phyloP scores from a whole-genome alignment of 2,888 invertebrate genomes.

The Aphodius granarius region DNA sequence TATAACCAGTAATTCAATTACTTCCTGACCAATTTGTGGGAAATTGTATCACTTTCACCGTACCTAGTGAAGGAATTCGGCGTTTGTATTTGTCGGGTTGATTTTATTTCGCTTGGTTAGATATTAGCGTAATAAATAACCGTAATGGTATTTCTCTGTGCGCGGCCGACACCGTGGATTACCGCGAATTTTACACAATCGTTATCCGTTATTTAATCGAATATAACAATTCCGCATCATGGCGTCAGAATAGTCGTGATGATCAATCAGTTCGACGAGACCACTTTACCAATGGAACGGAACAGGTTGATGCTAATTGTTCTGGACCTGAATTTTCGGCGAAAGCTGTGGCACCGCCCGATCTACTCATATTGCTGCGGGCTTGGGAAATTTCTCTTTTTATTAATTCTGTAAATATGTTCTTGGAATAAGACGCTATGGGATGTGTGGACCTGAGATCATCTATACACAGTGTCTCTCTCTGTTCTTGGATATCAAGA shows the following conservation, averaged over 20 bases:
- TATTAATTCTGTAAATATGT: not conserved
- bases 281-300: not conserved
- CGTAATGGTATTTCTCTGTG: not conserved
- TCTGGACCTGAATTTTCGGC: not conserved
- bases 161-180: not conserved
- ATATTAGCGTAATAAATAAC: not conserved
- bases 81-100: not conserved
- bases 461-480: too few relatives aligned
- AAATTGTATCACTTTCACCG: not conserved
- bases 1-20: not conserved
- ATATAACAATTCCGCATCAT: not conserved
- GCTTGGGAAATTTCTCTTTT: not conserved
- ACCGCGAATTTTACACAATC: not conserved
- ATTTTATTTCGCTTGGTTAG: not conserved
- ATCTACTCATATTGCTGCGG: not conserved
- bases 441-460: not conserved
- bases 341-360: not conserved
- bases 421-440: not conserved
- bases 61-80: not conserved
- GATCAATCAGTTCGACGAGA: not conserved
- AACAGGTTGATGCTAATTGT: not conserved
- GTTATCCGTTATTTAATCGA: not conserved
- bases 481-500: too few relatives aligned
- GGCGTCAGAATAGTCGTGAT: not conserved
- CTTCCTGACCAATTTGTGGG: not conserved